Evolutionary conservation across 2,797 vertebrate species (phyloP), one percentile per base, ranked within the genome.

Genomic region (Cryptoblepharus egeriae): DNA sequence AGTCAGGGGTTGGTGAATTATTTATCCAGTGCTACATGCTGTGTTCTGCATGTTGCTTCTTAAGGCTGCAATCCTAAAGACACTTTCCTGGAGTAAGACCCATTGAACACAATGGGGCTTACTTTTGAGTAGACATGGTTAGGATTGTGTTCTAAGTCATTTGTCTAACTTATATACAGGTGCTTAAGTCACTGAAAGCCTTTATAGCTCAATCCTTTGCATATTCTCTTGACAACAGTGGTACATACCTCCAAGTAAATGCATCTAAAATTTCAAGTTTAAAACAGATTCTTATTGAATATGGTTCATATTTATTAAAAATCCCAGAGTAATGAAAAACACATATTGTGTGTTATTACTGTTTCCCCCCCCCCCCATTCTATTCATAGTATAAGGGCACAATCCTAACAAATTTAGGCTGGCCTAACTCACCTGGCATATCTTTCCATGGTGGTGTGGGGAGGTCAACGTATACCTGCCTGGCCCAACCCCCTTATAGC

Each of bases 301-400:
- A 0, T 15, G 52, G 9, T 55, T 82, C 71, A 28, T 81, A 85
- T 79, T 57, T 87, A 70, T 35, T 37, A 72, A 24, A 84, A 82
- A 6, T 76, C 55, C 15, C 79, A 20, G 30, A 42, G 37, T 39
- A 16, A 2, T 3, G 0, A 32, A 0, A 49, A 81, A 45, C 22
- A 67, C n/a, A n/a, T n/a, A n/a, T 37, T 4, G 74, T 83, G 10
- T 35, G 61, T 81, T 24, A 88, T 84, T 79, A 58, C 26, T 87
- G 85, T 72, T 6, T 39, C 9, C 79, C 87, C 82, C 82, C 69
- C 64, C 5, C 39, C 39, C 39, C 39, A 55, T 6, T 65, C 49
- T 72, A 77, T 67, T 69, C 71, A 91, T 87, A 75, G 78, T 57
- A n/a, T n/a, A n/a, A n/a, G n/a, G n/a, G n/a, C n/a, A n/a, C n/a